Conservation (phyloP, 1,140 invertebrate genomes). For the Halotydeus destructor region DNA sequence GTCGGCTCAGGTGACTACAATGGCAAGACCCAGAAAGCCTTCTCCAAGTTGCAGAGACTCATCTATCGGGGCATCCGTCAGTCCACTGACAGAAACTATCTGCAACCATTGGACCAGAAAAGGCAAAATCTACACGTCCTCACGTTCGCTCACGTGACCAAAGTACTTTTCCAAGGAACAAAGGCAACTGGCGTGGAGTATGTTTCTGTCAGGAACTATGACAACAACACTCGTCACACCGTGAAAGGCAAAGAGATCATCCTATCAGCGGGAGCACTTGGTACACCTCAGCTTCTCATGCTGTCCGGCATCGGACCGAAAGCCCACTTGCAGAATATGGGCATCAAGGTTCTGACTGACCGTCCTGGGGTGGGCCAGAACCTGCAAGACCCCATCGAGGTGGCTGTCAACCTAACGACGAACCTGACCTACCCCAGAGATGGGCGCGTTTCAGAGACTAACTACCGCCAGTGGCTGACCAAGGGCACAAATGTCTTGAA, state of each 20-base stretch:
- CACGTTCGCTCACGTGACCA: constrained; percentile 56
- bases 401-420: too few species aligned
- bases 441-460: too few species aligned
- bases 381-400: constrained; percentile 22
- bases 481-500: too few species aligned
- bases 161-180: constrained; percentile 57
- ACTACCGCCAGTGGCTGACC: too few species aligned
- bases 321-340: constrained; percentile 24
- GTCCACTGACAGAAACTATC: constrained; percentile 68
- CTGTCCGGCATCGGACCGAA: constrained; percentile 64
- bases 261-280: constrained; percentile 53
- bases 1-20: too few species aligned
- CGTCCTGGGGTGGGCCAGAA: constrained; percentile 30
- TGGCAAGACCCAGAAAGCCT: constrained; percentile 48
- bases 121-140: constrained; percentile 63
- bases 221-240: constrained; percentile 36
- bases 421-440: too few species aligned
- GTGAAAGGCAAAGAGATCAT: constrained; percentile 52
- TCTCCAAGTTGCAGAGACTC: constrained; percentile 45
- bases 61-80: constrained; percentile 66
- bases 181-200: constrained; percentile 54
- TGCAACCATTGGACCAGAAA: constrained; percentile 53
- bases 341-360: constrained; percentile 21
- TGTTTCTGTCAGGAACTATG: constrained; percentile 37
- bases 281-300: constrained; percentile 64